Evolutionary conservation across 1,140 invertebrate species (phyloP).

Genomic region (Pseudomyrmex sp.): DNA sequence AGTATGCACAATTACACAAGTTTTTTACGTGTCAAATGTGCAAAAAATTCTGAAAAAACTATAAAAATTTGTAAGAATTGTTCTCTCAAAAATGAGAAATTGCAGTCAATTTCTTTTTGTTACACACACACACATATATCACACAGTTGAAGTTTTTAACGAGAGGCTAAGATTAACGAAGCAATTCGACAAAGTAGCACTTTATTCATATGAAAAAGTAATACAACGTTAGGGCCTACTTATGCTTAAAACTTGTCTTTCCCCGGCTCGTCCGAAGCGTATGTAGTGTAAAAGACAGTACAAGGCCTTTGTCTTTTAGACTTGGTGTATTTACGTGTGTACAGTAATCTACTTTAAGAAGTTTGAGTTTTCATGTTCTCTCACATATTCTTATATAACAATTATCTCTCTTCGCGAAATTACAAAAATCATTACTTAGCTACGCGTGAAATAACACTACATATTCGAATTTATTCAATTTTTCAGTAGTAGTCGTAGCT

Average conservation of each 20-base stretch:
- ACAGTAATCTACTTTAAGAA: conserved; percentile 38
- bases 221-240: conserved; percentile 80
- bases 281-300: conserved; percentile 68
- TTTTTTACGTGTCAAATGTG: too few relatives aligned
- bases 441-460: too few relatives aligned
- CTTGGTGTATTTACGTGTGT: conserved; percentile 26
- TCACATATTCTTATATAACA: conserved; percentile 40
- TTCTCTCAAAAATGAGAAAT: too few relatives aligned
- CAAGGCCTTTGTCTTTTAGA: conserved; percentile 69
- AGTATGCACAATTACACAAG: too few relatives aligned
- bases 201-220: conserved; percentile 84
- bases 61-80: too few relatives aligned
- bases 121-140: too few relatives aligned
- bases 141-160: too few relatives aligned
- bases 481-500: too few relatives aligned
- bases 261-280: conserved; percentile 62
- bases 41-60: too few relatives aligned
- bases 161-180: neutral
- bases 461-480: too few relatives aligned
- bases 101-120: too few relatives aligned
- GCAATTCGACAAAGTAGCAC: conserved; percentile 82
- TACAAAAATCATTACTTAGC: too few relatives aligned
- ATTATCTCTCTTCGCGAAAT: conserved; percentile 19
- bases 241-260: conserved; percentile 52
- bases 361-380: conserved; percentile 53